Evolutionary conservation across 2,888 invertebrate genomes (phyloP).

Genomic region (Sesamia inferens): DNA sequence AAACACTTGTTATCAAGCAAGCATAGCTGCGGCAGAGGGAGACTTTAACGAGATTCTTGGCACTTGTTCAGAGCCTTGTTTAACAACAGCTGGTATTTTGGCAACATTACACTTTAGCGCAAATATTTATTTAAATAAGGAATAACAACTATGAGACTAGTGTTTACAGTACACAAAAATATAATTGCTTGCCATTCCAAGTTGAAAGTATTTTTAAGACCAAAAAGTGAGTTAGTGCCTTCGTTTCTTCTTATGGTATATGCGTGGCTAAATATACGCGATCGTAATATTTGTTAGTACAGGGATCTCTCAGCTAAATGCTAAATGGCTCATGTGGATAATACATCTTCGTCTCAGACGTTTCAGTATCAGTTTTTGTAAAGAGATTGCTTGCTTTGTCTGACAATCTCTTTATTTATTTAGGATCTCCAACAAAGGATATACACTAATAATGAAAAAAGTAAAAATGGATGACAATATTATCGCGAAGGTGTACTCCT

Average conservation of each 20-base stretch:
- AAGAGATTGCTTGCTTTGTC: too few relatives aligned
- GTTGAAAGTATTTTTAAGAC: conserved; percentile 34
- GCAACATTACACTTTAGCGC: conserved; percentile 30
- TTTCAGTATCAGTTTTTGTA: conserved; percentile 34
- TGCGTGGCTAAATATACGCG: conserved; percentile 37
- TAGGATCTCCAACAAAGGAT: too few relatives aligned
- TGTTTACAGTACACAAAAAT: conserved; percentile 21
- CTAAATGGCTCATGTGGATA: conserved; percentile 33
- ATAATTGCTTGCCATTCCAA: conserved; percentile 28
- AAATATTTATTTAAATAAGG: conserved; percentile 16
- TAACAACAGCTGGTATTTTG: conserved; percentile 44
- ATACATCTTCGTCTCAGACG: conserved; percentile 43
- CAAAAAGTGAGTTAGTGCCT: conserved; percentile 6
- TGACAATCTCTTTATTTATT: too few relatives aligned
- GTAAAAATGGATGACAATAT: too few relatives aligned
- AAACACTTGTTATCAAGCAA: conserved; percentile 53
- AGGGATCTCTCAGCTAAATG: conserved; percentile 32
- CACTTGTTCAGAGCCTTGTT: conserved; percentile 52
- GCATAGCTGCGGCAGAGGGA: conserved; percentile 8
- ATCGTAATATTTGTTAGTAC: conserved; percentile 16
- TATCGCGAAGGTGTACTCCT: too few relatives aligned
- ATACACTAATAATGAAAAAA: too few relatives aligned
- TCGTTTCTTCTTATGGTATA: conserved; percentile 15
- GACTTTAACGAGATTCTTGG: conserved; percentile 57
- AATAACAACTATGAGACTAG: conserved; percentile 20